Evolutionary conservation across 1,140 invertebrate species (phyloP), one percentile per base, ranked within the genome.

Genomic region (Agrilus planipennis): DNA sequence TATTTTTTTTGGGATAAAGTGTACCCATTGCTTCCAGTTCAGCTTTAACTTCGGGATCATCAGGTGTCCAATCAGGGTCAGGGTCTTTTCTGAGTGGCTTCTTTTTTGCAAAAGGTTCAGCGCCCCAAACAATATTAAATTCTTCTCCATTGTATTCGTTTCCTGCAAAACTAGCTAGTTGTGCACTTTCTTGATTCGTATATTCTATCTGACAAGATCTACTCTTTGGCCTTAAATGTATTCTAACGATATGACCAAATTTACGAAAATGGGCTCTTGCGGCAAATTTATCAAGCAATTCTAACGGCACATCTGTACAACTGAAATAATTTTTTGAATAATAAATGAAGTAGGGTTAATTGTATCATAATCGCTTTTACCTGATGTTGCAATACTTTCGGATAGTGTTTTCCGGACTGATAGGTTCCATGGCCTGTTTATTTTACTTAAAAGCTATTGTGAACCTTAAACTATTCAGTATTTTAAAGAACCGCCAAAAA

Each of bases 211-310:
- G 67, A 47, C 76, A 77, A 39, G 61, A 65, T 35, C 69, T 65
- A 28, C 67, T 66, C 36, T 69, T 75, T 0, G 75, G 72, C 12
- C 70, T 66, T 34, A 81, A 63, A 14, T 69, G 66, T 28, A 82
- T 73, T 43, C 70, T 73, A 2, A 67, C 58, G 11, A 78, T 66
- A 23, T 59, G 64, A 0, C 80, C 80, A 57, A 74, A 83, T 40
- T 73, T 69, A 6, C 65, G 60, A 41, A 82, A 83, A 51, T 81
- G 73, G 35, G 70, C 65, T 42, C 75, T 76, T 2, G 76, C 78
- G 31, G 68, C 55, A 36, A 59, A 54, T 49, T 72, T 68, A 46
- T 75, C 58, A n/a, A 81, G 69, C 27, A 83, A 64, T 3, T 63
- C 50, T 39, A 75, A 69, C 1, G 79, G 79, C 18, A 81, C 76